A percentile compares a stretch with the other conserved stretches of the same genome.
phyloP scores from a whole-genome alignment of 2,888 invertebrate species.

The Diploptera punctata region DNA sequence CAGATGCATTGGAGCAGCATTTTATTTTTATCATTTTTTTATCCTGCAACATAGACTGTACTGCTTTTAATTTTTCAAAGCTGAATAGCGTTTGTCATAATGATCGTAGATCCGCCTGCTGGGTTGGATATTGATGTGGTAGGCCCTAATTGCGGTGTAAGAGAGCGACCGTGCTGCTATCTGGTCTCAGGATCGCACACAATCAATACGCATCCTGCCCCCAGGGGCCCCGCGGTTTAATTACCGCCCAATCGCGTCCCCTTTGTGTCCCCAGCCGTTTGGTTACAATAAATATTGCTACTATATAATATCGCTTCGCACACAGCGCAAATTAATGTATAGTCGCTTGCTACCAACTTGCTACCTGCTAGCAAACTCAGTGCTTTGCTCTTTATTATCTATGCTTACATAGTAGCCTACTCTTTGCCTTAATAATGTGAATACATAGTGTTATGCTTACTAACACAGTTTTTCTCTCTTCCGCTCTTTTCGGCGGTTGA shows the following conservation, averaged over 20 bases:
- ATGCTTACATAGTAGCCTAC: no score
- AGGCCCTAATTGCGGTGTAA: conserved; percentile 26
- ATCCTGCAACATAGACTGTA: background rate
- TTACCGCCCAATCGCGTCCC: conserved; percentile 24
- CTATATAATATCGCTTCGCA: conserved; percentile 30
- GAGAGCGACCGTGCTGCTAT: conserved; percentile 17
- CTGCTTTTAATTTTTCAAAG: conserved; percentile 13
- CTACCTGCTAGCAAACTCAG: no score
- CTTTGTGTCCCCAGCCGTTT: conserved; percentile 29
- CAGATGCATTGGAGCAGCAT: background rate
- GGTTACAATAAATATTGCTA: conserved; percentile 28
- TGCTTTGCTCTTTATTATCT: no score
- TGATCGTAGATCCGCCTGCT: background rate
- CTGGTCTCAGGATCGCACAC: conserved; percentile 28
- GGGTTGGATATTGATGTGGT: conserved; percentile 24
- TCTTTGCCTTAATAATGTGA: no score
- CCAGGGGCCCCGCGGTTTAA: conserved; percentile 27
- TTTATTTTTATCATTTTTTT: no score
- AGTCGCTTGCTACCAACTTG: background rate
- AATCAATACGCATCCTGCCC: conserved; percentile 27
- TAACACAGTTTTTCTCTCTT: no score
- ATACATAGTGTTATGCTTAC: no score
- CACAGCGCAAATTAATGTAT: conserved; percentile 24
- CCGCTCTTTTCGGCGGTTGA: no score
- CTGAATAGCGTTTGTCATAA: background rate